phyloP scores from a whole-genome alignment of 2,888 invertebrate genomes.

The Rosalia funebris region DNA sequence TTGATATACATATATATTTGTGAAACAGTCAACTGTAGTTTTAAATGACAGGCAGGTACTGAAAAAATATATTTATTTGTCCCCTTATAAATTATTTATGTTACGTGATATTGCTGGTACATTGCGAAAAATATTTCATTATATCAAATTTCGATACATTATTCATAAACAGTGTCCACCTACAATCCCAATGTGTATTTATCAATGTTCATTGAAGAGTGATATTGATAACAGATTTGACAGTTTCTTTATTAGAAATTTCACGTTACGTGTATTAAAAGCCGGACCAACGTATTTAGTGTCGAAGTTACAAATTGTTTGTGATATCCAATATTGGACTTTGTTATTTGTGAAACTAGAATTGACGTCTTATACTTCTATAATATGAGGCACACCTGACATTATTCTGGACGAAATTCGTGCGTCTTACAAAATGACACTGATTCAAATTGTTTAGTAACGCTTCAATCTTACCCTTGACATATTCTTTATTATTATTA shows the following conservation, averaged over 20 bases:
- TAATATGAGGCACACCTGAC: no score
- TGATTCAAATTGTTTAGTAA: no score
- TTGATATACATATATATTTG: no score
- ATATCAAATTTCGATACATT: not conserved
- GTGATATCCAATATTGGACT: not conserved
- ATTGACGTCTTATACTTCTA: not conserved
- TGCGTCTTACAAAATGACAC: no score
- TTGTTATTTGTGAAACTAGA: not conserved
- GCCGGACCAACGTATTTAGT: not conserved
- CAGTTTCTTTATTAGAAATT: not conserved
- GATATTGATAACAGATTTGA: conserved; percentile 1
- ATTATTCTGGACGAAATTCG: no score
- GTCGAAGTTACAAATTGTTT: not conserved
- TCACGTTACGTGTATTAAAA: not conserved
- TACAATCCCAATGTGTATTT: not conserved
- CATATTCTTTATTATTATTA: no score
- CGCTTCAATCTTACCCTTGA: no score
- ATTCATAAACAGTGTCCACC: not conserved
- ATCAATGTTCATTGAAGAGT: conserved; percentile 3
- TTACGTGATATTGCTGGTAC: no score
- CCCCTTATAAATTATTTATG: no score
- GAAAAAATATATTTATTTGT: no score
- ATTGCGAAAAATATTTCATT: not conserved
- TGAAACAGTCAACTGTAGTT: no score
- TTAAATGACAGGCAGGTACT: no score